Conservation (phyloP, 2,797 vertebrate species). For the Peromyscus attwateri region DNA sequence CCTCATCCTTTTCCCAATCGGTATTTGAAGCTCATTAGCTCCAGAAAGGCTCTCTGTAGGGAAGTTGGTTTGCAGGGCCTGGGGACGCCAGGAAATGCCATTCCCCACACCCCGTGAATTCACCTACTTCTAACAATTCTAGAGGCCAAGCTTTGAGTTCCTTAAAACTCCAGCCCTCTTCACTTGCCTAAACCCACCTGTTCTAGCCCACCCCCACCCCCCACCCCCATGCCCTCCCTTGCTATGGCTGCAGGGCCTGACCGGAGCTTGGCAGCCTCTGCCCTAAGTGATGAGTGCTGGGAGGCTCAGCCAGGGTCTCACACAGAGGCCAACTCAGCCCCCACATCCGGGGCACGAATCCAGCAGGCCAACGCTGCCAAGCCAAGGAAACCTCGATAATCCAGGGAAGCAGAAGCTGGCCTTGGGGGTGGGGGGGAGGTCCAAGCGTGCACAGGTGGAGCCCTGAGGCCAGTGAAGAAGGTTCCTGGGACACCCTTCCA, state of each 20-base stretch:
- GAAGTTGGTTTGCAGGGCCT: neutral
- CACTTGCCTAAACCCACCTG: neutral
- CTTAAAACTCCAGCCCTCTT: neutral
- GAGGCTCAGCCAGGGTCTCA: neutral
- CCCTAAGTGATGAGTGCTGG: neutral
- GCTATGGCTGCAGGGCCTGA: neutral
- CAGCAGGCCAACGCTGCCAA: neutral
- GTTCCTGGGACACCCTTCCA: fast-evolving
- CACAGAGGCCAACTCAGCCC: neutral
- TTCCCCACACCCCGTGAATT: fast-evolving
- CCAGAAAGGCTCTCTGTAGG: neutral
- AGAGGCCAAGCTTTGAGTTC: neutral
- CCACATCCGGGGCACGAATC: neutral
- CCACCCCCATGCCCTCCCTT: fast-evolving
- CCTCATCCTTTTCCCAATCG: neutral
- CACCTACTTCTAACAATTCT: neutral
- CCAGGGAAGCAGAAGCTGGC: neutral
- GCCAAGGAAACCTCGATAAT: neutral
- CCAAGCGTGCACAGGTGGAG: fast-evolving
- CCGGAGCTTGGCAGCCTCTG: neutral
- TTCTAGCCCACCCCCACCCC: neutral
- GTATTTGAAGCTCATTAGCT: neutral
- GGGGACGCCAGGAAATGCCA: neutral
- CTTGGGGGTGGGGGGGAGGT: neutral
- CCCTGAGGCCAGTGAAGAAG: too few relatives aligned